Base-by-base conservation (phyloP, 2,113 vertebrate genomes). In the Chlorocebus sabaeus region DNA sequence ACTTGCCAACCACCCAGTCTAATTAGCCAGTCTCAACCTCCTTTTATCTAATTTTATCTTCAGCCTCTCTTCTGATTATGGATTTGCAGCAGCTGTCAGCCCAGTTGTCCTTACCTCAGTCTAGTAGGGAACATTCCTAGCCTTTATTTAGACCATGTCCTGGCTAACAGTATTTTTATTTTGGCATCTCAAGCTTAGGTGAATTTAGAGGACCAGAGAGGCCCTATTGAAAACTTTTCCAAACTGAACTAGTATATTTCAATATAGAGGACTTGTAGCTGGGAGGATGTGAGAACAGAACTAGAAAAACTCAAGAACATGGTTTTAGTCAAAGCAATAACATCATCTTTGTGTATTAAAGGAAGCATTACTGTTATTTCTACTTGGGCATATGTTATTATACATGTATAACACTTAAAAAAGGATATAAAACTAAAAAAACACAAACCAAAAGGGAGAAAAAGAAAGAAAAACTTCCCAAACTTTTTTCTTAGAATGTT, bases 31-130 rank as follows among this genome's bases (percentile, higher is more conserved):
- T 93, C 55, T 93, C 72, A 59, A 50, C 6, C n/a, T 92, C 67
- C 68, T 25, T 35, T 5, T 18, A 40, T 97, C 73, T 92, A 96
- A 95, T 94, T 97, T 97, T 97, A 95, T 79, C 87, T 38, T 59
- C 18, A 86, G 23, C 8, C 52, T 92, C 50, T 95, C 67, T 95
- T 17, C 43, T 86, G 20, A 43, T 82, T 88, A 89, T 68, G 73
- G 27, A 68, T 93, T 96, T 95, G 73, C 75, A 95, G 48, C 88
- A 96, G 48, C 90, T 96, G 83, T 73, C 79, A 72, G 45, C 40
- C 40, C 40, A 89, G 45, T 38, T 94, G 50, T 79, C 22, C 91
- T 92, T 32, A 59, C 40, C 35, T 89, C 50, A 20, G 10, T n/a
- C 35, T 88, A 40, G 45, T 57, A 92, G 88, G 27, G 43, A 70